A percentile compares a stretch with the other conserved stretches of the same genome.
phyloP scores from a whole-genome alignment of 2,113 vertebrate species.

The Dipodomys stephensi region DNA sequence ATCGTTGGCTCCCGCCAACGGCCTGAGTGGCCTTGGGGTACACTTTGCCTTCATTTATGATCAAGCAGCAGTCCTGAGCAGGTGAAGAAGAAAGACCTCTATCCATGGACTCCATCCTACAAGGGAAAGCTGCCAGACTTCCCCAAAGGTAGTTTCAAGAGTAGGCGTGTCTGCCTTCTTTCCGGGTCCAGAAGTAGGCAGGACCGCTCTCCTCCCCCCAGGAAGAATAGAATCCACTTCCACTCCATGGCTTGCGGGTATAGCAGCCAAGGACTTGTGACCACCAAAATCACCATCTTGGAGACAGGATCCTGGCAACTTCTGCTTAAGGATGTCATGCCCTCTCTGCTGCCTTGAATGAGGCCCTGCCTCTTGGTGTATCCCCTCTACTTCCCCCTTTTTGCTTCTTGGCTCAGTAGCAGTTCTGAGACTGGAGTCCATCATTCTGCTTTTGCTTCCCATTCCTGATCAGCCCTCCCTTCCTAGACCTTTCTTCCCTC shows the following conservation, averaged over 20 bases:
- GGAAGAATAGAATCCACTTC: background rate
- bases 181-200: background rate
- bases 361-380: slow-evolving; percentile 42
- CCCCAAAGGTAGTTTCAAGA: slow-evolving; percentile 75
- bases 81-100: slow-evolving; percentile 32
- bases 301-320: background rate
- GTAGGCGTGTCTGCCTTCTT: slow-evolving; percentile 8
- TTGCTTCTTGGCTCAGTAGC: slow-evolving; percentile 18
- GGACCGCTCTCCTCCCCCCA: background rate
- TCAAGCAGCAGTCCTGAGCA: background rate
- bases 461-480: background rate
- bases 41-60: background rate
- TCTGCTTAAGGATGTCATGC: background rate
- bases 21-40: background rate
- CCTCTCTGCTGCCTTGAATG: background rate
- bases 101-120: slow-evolving; percentile 44
- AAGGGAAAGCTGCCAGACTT: slow-evolving; percentile 77
- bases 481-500: background rate
- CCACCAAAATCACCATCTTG: background rate
- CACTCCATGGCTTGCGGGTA: background rate
- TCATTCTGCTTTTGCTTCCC: background rate
- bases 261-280: background rate
- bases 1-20: background rate
- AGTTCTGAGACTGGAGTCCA: slow-evolving; percentile 61
- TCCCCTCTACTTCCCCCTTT: slow-evolving; percentile 53